Percentiles rank a stretch among this genome's conserved stretches.
Evolutionary conservation across 1,140 invertebrate genomes (phyloP).

Genomic region (Drosophila mauritiana): DNA sequence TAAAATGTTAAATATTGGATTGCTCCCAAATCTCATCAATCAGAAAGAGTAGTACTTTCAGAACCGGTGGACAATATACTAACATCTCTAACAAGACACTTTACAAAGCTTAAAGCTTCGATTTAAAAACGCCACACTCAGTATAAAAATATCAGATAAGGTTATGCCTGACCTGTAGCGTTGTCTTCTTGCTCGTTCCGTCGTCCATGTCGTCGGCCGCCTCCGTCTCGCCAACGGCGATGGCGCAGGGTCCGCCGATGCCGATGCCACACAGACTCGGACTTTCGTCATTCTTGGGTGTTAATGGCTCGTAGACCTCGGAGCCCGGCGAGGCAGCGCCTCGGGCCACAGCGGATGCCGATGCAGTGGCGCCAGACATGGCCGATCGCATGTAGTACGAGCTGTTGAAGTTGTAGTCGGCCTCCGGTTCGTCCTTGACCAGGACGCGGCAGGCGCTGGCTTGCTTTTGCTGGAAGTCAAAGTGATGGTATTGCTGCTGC

Average conservation of each 20-base stretch:
- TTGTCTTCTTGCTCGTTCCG: conserved; percentile 75
- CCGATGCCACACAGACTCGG: conserved; percentile 75
- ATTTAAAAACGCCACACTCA: too few species aligned
- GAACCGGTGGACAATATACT: too few species aligned
- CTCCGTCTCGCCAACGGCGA: conserved; percentile 63
- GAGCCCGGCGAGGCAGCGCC: conserved; percentile 72
- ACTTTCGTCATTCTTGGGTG: conserved; percentile 83
- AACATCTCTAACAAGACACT: too few species aligned
- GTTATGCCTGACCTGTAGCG: conserved; percentile 67
- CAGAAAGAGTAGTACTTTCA: too few species aligned
- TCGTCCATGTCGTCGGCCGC: conserved; percentile 73
- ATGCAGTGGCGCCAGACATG: conserved; percentile 36
- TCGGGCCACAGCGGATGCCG: conserved; percentile 26
- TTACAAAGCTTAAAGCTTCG: too few species aligned
- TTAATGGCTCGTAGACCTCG: conserved; percentile 81
- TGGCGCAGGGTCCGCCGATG: conserved; percentile 56
- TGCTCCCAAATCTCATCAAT: too few species aligned
- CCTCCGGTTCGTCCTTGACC: conserved; percentile 68
- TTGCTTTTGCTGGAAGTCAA: conserved; percentile 60
- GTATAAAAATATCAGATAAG: not conserved
- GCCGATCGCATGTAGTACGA: conserved; percentile 75
- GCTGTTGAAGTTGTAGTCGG: conserved; percentile 75
- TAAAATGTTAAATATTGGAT: too few species aligned
- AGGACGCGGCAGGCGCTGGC: conserved; percentile 54
- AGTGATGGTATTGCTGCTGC: conserved; percentile 63